Evolutionary conservation across 2,797 vertebrate species (phyloP), one percentile per base, ranked within the genome.

Genomic region (Enteromius unitaeniatus): DNA sequence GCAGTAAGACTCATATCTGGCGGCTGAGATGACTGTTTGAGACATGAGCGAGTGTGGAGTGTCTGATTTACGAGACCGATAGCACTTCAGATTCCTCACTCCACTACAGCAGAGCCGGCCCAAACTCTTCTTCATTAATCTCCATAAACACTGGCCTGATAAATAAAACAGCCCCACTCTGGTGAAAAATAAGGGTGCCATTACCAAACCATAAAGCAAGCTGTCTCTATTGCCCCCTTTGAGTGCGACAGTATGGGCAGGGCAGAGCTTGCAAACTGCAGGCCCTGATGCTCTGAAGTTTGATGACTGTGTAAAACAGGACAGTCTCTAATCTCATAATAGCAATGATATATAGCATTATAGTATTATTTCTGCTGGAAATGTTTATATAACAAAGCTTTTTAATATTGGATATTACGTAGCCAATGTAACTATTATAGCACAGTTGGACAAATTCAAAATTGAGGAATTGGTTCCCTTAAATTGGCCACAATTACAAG

Each of bases 121-220:
- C 31, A n/a, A 70, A 72, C 75, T 73, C 62, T 37, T 83, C 62
- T 83, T 79, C 84, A 88, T 88, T 88, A 86, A 88, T 87, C 89
- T 88, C 84, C 79, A 85, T 87, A 84, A 81, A 84, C 47, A 60
- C 82, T 42, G 78, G 68, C 51, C 19, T 76, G 80, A 87, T 87
- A 80, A 86, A 89, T 84, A 88, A 85, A 87, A 86, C 82, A 67
- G 82, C 26, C 78, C 64, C 31, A 69, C 76, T 76, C 47, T 40
- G 26, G 78, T 85, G 84, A 87, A 88, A 86, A 88, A 90, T 87
- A 87, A 81, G 74, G 64, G 58, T 84, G 73, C 72, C 70, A 86
- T 87, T 87, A 88, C 68, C 49, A 37, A 83, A 70, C 74, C 82
- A 87, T 89, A 88, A 89, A 88, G 79, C 82, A 84, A 67, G 55